A percentile compares a stretch with the other conserved stretches of the same genome.
Evolutionary conservation across 1,140 invertebrate genomes (phyloP).

Genomic region (Brachystomella parvula): DNA sequence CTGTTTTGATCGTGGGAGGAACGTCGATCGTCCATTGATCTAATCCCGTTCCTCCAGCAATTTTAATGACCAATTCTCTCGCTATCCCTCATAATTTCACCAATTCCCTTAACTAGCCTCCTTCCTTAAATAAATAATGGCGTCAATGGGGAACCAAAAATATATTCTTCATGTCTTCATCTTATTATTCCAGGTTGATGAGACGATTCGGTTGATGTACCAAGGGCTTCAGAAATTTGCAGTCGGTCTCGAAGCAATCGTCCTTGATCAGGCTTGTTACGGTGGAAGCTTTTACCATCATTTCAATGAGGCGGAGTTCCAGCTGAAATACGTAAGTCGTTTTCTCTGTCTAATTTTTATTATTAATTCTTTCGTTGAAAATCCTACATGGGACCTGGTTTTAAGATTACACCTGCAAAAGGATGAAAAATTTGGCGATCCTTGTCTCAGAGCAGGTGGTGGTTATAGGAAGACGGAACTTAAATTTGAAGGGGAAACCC

Average conservation of each 20-base stretch:
- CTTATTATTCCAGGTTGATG: conserved; percentile 47
- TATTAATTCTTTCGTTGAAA: background rate
- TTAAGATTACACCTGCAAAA: no score
- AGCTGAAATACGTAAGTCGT: conserved; percentile 49
- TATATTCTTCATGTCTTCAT: background rate
- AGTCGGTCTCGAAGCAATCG: conserved; percentile 58
- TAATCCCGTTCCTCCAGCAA: background rate
- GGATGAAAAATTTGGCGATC: no score
- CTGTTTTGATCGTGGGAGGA: background rate
- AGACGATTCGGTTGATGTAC: conserved; percentile 50
- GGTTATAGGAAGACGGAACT: no score
- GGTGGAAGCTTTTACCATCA: conserved; percentile 46
- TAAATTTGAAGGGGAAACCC: no score
- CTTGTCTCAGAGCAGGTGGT: no score
- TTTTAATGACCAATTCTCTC: background rate
- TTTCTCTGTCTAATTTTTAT: conserved; percentile 3
- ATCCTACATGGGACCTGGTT: no score
- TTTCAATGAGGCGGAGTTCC: conserved; percentile 52
- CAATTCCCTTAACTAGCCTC: background rate
- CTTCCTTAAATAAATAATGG: background rate
- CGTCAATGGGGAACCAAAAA: background rate
- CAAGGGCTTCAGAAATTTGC: conserved; percentile 56
- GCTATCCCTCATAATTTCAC: background rate
- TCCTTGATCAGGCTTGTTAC: conserved; percentile 53
- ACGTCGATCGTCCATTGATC: background rate